Evolutionary conservation across 1,140 invertebrate genomes (phyloP).

Genomic region (Xylocopa sonorina): DNA sequence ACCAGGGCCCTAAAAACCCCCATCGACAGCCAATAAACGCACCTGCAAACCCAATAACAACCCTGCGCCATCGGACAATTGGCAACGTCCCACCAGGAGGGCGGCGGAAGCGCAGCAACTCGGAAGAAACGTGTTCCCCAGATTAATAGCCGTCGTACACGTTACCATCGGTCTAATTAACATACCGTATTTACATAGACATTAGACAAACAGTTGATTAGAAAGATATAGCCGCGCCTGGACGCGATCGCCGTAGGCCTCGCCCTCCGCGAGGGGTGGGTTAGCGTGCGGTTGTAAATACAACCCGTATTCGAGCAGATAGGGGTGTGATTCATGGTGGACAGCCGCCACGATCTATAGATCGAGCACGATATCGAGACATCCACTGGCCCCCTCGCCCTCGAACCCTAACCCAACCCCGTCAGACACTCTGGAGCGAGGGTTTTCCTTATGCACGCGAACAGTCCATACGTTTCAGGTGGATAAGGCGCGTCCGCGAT

Average conservation of each 20-base stretch:
- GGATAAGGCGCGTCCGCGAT: slow-evolving; percentile 72
- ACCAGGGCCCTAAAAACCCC: too few species aligned
- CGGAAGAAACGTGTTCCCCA: slow-evolving; percentile 64
- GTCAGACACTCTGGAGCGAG: slow-evolving; percentile 29
- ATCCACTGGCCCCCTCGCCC: slow-evolving; percentile 45
- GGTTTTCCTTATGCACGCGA: slow-evolving; percentile 70
- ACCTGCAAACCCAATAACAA: too few species aligned
- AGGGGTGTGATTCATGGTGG: slow-evolving; percentile 75
- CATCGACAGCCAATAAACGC: too few species aligned
- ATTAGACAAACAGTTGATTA: slow-evolving; percentile 75
- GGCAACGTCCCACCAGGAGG: slow-evolving; percentile 23
- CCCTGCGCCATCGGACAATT: slow-evolving; percentile 19
- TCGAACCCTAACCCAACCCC: slow-evolving; percentile 14
- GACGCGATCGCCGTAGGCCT: slow-evolving; percentile 29
- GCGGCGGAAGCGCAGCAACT: slow-evolving; percentile 51
- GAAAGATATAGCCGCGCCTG: slow-evolving; percentile 69
- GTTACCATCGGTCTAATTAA: slow-evolving; percentile 73
- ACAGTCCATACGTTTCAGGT: slow-evolving; percentile 77
- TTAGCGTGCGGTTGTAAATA: slow-evolving; percentile 73
- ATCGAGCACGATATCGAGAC: slow-evolving; percentile 73
- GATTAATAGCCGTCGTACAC: slow-evolving; percentile 70
- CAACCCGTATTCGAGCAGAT: slow-evolving; percentile 72
- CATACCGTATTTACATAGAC: slow-evolving; percentile 74
- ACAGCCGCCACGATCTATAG: slow-evolving; percentile 74
- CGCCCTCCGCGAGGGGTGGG: slow-evolving; percentile 49